Base-by-base conservation (phyloP, 2,888 invertebrate genomes). In the Peribatodes rhomboidaria region DNA sequence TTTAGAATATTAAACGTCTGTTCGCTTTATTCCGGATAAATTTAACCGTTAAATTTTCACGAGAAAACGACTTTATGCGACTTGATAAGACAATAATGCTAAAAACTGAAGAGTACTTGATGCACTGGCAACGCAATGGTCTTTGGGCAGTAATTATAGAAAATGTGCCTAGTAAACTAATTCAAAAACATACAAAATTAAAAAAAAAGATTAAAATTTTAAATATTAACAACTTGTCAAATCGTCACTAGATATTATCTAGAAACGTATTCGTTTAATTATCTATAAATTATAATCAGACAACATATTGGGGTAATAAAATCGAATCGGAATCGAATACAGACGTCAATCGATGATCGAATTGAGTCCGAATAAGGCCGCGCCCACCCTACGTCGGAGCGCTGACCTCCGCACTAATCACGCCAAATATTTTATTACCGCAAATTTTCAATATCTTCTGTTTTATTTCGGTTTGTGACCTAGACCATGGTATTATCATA, bases 341-440 rank as follows among this genome's bases (percentile, higher is more conserved):
- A 70, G 68, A 66, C 70, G 66, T 70, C 68, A 67, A 61, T 16
- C 57, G 68, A 60, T 68, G 68, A 68, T 70, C 54, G 62, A 68
- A 70, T 53, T 53, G 59, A 13, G 50, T 35, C 68, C 65, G 41
- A 61, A 63, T 52, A 41, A 18, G 67, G 58, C 1, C 65, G 56
- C 74, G 70, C 75, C 70, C 69, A 73, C 73, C 68, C 73, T 14
- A 8, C 16, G 9, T 11, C 22, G 18, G 42, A 7, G 22, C 46
- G n/a, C 22, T 22, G 42, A 42, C 18, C 42, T 42, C 42, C 3
- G 10, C 41, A 20, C 42, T 42, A 42, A 41, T 41, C 42, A 20
- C 42, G 18, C 11, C 1, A 20, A 42, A 42, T 42, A 42, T 42
- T 22, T 4, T n/a, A n/a, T 22, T 46, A 20, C 22, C 13, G n/a